Conservation (phyloP, 2,888 invertebrate genomes). For the Pherbina coryleti region DNA sequence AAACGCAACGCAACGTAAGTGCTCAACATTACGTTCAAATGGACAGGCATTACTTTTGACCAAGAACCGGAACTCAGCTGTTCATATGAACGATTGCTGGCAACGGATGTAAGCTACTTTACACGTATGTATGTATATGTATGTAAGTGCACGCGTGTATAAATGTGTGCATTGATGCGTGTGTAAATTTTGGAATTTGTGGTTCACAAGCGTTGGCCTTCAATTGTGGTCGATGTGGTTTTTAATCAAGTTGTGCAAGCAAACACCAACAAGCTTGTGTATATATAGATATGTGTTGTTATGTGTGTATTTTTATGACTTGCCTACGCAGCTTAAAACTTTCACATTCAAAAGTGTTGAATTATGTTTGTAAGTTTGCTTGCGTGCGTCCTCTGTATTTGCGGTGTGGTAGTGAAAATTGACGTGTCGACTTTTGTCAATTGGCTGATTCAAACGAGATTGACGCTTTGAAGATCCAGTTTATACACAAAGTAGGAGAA, state of each 20-base stretch:
- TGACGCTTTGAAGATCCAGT: no score
- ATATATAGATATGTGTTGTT: no score
- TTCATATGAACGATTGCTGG: neutral
- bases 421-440: no score
- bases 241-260: slow-evolving; percentile 20
- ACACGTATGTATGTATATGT: neutral
- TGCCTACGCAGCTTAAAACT: no score
- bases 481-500: no score
- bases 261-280: neutral
- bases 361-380: no score
- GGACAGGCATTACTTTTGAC: slow-evolving; percentile 22
- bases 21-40: slow-evolving; percentile 11
- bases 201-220: slow-evolving; percentile 2
- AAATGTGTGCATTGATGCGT: neutral
- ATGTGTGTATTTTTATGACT: no score
- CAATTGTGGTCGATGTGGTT: slow-evolving; percentile 19
- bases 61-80: neutral
- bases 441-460: no score
- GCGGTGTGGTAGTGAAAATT: no score
- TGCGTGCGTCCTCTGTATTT: no score
- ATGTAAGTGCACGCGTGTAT: neutral
- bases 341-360: no score
- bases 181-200: neutral
- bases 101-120: neutral
- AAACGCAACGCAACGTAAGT: neutral